Conservation (phyloP, 1,140 invertebrate species). For the Plectus sambesii region DNA sequence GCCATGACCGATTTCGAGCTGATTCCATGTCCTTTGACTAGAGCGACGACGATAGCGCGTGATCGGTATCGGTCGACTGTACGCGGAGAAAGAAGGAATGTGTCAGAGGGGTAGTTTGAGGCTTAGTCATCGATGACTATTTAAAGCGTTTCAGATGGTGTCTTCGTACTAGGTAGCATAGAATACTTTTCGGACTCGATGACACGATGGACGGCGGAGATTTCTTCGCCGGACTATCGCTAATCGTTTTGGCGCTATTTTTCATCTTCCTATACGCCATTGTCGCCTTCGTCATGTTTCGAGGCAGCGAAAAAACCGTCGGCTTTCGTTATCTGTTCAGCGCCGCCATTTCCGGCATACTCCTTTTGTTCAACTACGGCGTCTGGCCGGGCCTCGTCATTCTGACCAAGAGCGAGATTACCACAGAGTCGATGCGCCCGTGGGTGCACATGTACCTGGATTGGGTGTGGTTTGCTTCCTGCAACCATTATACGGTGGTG, state of each 20-base stretch:
- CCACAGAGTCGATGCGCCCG: conserved; percentile 18
- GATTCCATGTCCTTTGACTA: too few species aligned
- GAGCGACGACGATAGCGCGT: too few species aligned
- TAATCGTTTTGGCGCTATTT: conserved; percentile 64
- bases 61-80: too few species aligned
- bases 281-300: conserved; percentile 57
- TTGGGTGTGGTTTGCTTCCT: conserved; percentile 40
- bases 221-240: conserved; percentile 70
- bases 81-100: too few species aligned
- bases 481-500: conserved; percentile 31
- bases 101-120: too few species aligned
- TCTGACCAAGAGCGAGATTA: conserved; percentile 32
- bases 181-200: too few species aligned
- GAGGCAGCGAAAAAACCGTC: too few species aligned
- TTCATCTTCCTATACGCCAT: conserved; percentile 50
- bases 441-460: conserved; percentile 36
- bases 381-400: conserved; percentile 37
- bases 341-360: conserved; percentile 31
- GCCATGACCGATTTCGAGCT: too few species aligned
- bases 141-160: too few species aligned
- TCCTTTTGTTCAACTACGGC: conserved; percentile 34
- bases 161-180: too few species aligned
- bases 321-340: conserved; percentile 34
- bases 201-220: conserved; percentile 24
- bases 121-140: too few species aligned